Percentiles rank a stretch among this genome's conserved stretches.
Conservation (phyloP, 2,888 invertebrate genomes). For the Escarpia spicata region DNA sequence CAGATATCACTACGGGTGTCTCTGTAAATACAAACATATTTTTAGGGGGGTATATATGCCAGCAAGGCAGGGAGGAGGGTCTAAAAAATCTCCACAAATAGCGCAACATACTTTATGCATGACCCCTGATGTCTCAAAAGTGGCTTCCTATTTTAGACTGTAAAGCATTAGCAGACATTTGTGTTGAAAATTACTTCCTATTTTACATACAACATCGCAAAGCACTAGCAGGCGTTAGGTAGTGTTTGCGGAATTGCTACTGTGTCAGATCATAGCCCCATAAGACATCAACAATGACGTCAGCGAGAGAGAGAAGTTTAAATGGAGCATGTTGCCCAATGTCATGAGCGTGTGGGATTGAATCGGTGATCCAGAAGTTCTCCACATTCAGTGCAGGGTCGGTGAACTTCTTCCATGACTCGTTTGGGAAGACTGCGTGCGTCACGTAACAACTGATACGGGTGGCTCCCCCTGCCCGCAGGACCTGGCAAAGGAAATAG, state of each 20-base stretch:
- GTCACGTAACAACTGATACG: conserved; percentile 64
- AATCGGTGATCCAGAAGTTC: conserved; percentile 66
- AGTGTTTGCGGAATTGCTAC: not conserved
- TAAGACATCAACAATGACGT: conserved; percentile 58
- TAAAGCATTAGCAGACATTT: not conserved
- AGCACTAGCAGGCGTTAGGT: not conserved
- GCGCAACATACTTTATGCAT: too few species aligned
- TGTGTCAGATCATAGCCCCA: conserved; percentile 60
- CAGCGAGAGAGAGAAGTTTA: conserved; percentile 59
- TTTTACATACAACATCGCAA: not conserved
- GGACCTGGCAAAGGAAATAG: conserved; percentile 47
- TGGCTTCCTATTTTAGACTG: too few species aligned
- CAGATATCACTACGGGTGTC: too few species aligned
- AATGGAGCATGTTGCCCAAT: conserved; percentile 61
- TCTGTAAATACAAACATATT: too few species aligned
- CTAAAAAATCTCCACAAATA: too few species aligned
- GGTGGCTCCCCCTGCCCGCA: conserved; percentile 56
- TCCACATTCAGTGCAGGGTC: conserved; percentile 52
- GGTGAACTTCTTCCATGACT: conserved; percentile 62
- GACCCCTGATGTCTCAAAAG: too few species aligned
- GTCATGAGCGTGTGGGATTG: conserved; percentile 61
- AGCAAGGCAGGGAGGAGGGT: too few species aligned
- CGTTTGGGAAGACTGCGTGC: conserved; percentile 65
- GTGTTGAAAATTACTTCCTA: too few species aligned
- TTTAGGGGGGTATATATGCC: too few species aligned